Evolutionary conservation across 2,113 vertebrate genomes (phyloP).

Genomic region (Lycaon pictus): DNA sequence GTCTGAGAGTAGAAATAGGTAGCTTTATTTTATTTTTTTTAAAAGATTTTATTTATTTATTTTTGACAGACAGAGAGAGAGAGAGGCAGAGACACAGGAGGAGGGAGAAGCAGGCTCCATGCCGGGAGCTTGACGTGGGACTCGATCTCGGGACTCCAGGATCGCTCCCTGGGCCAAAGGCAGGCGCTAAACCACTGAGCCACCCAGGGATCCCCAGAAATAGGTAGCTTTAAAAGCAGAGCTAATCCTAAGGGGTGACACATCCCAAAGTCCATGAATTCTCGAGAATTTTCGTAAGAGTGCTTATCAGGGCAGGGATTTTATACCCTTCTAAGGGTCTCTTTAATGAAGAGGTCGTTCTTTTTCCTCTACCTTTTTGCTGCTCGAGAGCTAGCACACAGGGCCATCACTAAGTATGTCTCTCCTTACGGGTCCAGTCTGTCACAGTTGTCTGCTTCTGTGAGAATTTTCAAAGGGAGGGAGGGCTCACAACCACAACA

Average conservation of each 20-base stretch:
- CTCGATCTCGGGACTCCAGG: too few relatives aligned
- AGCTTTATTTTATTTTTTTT: background rate
- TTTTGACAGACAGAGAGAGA: too few relatives aligned
- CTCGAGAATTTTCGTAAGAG: background rate
- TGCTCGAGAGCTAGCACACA: background rate
- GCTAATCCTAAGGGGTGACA: background rate
- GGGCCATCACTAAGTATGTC: fast-evolving
- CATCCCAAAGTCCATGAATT: background rate
- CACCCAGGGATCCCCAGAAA: background rate
- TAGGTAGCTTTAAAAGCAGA: background rate
- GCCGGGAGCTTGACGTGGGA: too few relatives aligned
- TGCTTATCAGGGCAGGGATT: background rate
- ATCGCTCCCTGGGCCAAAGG: too few relatives aligned
- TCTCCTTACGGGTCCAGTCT: background rate
- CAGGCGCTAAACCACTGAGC: too few relatives aligned
- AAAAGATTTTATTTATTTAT: too few relatives aligned
- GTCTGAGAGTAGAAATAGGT: background rate
- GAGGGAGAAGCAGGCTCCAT: too few relatives aligned
- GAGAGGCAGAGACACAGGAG: too few relatives aligned
- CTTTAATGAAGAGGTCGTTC: background rate
- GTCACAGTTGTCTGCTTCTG: background rate
- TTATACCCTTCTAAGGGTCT: background rate
- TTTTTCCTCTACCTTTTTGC: background rate
- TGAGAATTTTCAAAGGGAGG: background rate
- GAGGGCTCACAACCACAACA: background rate